phyloP scores from a whole-genome alignment of 1,140 invertebrate species.

The Apis cerana region DNA sequence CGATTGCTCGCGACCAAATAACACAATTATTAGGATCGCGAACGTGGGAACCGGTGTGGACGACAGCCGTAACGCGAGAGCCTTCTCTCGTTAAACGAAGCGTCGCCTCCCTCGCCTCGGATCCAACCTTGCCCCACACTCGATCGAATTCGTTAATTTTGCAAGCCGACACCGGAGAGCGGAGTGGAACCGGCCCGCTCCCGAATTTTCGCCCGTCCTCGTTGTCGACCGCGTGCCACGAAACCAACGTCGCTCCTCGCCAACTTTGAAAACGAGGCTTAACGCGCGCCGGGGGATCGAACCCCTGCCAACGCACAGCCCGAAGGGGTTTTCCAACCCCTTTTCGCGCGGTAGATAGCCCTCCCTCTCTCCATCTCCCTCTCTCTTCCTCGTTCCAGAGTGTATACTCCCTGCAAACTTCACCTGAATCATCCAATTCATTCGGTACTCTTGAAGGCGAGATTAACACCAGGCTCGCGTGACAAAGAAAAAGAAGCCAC shows the following conservation, averaged over 20 bases:
- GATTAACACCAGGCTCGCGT: slow-evolving; percentile 57
- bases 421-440: slow-evolving; percentile 68
- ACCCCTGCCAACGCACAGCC: slow-evolving; percentile 56
- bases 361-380: not conserved
- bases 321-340: slow-evolving; percentile 64
- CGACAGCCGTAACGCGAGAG: slow-evolving; percentile 33
- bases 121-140: not conserved
- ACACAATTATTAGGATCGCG: slow-evolving; percentile 17
- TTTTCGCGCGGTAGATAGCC: slow-evolving; percentile 58
- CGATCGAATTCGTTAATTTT: slow-evolving; percentile 63
- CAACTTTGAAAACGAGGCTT: slow-evolving; percentile 62
- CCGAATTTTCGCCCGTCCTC: slow-evolving; percentile 54
- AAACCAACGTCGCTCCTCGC: slow-evolving; percentile 8
- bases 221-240: not conserved
- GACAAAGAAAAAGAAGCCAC: slow-evolving; percentile 54
- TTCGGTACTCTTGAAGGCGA: slow-evolving; percentile 56
- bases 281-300: slow-evolving; percentile 60
- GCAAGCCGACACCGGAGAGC: slow-evolving; percentile 23
- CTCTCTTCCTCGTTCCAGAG: not conserved
- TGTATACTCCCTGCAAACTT: slow-evolving; percentile 59
- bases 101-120: slow-evolving; percentile 14
- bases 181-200: slow-evolving; percentile 19
- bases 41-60: slow-evolving; percentile 4
- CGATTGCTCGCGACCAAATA: slow-evolving; percentile 19
- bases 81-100: slow-evolving; percentile 30